Evolutionary conservation across 2,888 invertebrate genomes (phyloP), one percentile per base, ranked within the genome.

Genomic region (Dilophus febrilis): DNA sequence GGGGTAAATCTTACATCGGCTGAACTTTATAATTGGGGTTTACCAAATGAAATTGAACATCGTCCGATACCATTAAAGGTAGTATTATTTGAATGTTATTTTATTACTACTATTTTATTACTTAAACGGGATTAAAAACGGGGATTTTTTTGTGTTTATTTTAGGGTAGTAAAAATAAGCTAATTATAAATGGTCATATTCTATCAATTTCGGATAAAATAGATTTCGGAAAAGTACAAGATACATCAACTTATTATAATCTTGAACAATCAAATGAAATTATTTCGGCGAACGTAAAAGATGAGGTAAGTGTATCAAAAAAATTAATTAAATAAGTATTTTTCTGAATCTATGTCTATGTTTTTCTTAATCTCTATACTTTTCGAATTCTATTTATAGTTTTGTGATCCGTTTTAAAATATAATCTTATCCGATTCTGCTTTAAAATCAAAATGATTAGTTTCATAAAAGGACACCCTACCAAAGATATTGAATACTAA

Each of bases 1-100:
- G 70, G 74, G 10, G 52, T 80, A 17, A 72, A 83, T 52, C 60
- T 82, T 10, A 64, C 67, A 33, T 64, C 65, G 1, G 57, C 68
- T 1, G 64, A 69, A 44, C 57, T 66, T 34, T 62, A 68, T 46
- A 59, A 64, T 47, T 65, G 66, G 49, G 63, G 65, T 8, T 51
- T 75, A 28, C 48, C 54, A 32, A 41, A 51, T 2, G 57, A 55
- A 42, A 56, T 61, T 6, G 51, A 53, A 17, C 50, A 59, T 28
- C 47, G 55, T 13, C 7, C 16, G 27, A 51, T 56, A 45, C 47
- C 55, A 3, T 35, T 58, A 3, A 38, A 48, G 41, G 61, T 59
- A 48, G 46, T 19, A 40, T 37, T 4, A 7, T 16, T 7, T n/a
- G 1, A 14, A 33, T 34, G 12, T n/a, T 8, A n/a, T 10, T 22